Evolutionary conservation across 2,888 invertebrate genomes (phyloP).

Genomic region (Cistogaster globosa): DNA sequence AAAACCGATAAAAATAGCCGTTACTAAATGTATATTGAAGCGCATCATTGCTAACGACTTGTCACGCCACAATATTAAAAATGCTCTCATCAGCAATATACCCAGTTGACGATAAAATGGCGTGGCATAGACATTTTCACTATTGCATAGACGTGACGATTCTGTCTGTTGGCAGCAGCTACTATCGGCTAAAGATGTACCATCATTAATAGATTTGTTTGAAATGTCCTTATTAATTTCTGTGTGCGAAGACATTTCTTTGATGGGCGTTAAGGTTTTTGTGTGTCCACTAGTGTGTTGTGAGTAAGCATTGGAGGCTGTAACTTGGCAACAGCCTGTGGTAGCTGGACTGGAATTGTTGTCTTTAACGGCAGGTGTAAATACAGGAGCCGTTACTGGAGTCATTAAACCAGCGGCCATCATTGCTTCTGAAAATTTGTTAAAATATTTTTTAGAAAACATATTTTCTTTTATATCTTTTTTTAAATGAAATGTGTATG

Average conservation of each 20-base stretch:
- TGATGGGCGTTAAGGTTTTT: slow-evolving; percentile 76
- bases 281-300: not conserved
- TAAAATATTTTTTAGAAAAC: not conserved
- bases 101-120: slow-evolving; percentile 85
- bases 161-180: slow-evolving; percentile 75
- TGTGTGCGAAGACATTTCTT: slow-evolving; percentile 76
- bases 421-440: slow-evolving; percentile 82
- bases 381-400: slow-evolving; percentile 83
- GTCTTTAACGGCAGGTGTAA: slow-evolving; percentile 63
- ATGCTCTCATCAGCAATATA: slow-evolving; percentile 86
- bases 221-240: slow-evolving; percentile 75
- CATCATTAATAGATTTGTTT: slow-evolving; percentile 53
- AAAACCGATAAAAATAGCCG: slow-evolving; percentile 92
- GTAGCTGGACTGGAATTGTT: slow-evolving; percentile 47
- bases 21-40: slow-evolving; percentile 89
- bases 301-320: not conserved
- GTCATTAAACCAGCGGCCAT: slow-evolving; percentile 84
- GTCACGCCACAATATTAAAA: slow-evolving; percentile 87
- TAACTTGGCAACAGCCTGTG: slow-evolving; percentile 6
- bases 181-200: slow-evolving; percentile 69
- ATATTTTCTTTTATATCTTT: not conserved
- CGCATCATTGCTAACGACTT: slow-evolving; percentile 90
- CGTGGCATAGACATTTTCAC: slow-evolving; percentile 84
- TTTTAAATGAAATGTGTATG: not conserved
- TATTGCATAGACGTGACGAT: slow-evolving; percentile 78